Evolutionary conservation across 2,797 vertebrate genomes (phyloP).

Genomic region (Acanthornis magna): DNA sequence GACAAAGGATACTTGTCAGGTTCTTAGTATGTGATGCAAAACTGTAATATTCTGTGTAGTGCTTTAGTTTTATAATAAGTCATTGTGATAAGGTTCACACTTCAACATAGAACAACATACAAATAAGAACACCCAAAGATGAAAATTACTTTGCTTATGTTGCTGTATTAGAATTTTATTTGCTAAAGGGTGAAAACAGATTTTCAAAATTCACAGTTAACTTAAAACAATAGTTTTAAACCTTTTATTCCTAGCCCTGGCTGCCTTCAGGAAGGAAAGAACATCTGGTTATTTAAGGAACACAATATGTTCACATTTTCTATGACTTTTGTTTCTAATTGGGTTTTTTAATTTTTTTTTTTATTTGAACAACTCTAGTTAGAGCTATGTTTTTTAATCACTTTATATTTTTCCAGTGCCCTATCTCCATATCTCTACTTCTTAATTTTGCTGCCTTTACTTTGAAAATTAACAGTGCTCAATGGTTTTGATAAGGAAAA

Average conservation of each 20-base stretch:
- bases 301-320: slow-evolving; percentile 87
- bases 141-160: slow-evolving; percentile 81
- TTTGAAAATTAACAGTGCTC: slow-evolving; percentile 66
- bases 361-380: slow-evolving; percentile 77
- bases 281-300: slow-evolving; percentile 90
- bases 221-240: slow-evolving; percentile 84
- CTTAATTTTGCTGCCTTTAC: slow-evolving; percentile 57
- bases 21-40: slow-evolving; percentile 63
- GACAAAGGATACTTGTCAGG: slow-evolving; percentile 66
- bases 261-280: slow-evolving; percentile 84
- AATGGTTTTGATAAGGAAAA: slow-evolving; percentile 42
- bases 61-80: slow-evolving; percentile 75
- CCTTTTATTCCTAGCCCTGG: slow-evolving; percentile 82
- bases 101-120: slow-evolving; percentile 61
- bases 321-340: slow-evolving; percentile 90
- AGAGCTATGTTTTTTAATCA: slow-evolving; percentile 79
- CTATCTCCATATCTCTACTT: slow-evolving; percentile 58
- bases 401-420: slow-evolving; percentile 75
- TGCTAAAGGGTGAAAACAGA: slow-evolving; percentile 83
- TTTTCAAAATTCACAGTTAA: slow-evolving; percentile 84
- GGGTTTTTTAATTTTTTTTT: slow-evolving; percentile 79
- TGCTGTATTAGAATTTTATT: slow-evolving; percentile 83
- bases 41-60: slow-evolving; percentile 46
- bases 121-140: slow-evolving; percentile 71
- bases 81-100: slow-evolving; percentile 76